Evolutionary conservation across 2,888 invertebrate genomes (phyloP).

Genomic region (Phortica magna): DNA sequence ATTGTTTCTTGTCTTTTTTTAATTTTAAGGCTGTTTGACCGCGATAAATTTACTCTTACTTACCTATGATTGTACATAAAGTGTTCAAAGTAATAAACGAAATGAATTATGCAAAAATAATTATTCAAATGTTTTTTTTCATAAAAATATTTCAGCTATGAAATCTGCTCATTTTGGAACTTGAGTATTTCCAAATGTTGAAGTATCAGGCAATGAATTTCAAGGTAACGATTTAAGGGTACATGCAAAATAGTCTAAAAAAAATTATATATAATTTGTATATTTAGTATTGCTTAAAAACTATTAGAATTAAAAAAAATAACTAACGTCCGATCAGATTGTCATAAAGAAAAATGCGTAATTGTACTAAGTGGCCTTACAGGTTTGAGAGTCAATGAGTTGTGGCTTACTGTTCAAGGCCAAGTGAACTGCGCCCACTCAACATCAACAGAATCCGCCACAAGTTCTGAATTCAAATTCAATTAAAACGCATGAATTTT

Average conservation of each 20-base stretch:
- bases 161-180: too few species aligned
- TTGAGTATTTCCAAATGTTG: neutral
- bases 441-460: neutral
- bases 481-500: neutral
- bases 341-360: neutral
- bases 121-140: neutral
- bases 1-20: conserved; percentile 66
- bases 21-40: conserved; percentile 78
- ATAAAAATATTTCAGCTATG: too few species aligned
- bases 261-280: too few species aligned
- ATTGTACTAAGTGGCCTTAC: neutral
- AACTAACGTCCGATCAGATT: neutral
- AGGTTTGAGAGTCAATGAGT: conserved; percentile 14
- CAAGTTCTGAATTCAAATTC: conserved; percentile 6
- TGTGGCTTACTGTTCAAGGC: conserved; percentile 18
- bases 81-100: conserved; percentile 29
- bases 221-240: neutral
- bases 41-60: conserved; percentile 69
- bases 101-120: conserved; percentile 26
- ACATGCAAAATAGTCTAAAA: neutral
- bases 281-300: too few species aligned
- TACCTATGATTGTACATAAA: conserved; percentile 32
- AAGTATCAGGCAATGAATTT: neutral
- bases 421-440: neutral
- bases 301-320: neutral